These are phyloP conservation scores for Andrena haemorrhoa DNA, from an alignment of 2,888 invertebrate species.

Conservation along the genomic window DNA sequence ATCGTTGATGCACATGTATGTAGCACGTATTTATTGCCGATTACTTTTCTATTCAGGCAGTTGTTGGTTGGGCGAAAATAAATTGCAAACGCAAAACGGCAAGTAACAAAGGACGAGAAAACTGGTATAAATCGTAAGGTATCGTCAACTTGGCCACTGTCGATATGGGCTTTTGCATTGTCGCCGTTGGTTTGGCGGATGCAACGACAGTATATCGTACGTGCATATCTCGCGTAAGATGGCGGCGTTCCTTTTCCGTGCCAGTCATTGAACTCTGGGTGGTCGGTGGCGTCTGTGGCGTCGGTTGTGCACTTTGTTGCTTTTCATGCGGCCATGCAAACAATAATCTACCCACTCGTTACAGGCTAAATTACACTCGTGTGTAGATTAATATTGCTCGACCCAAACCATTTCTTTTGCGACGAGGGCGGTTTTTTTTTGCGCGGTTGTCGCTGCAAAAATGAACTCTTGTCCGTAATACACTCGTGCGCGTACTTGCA, in stretches of 20 bases:
- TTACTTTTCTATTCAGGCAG: neutral
- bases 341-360: conserved; percentile 67
- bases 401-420: no score
- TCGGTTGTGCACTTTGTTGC: conserved; percentile 37
- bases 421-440: no score
- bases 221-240: conserved; percentile 77
- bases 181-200: conserved; percentile 16
- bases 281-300: conserved; percentile 43
- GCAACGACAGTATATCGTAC: conserved; percentile 69
- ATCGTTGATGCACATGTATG: no score
- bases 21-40: neutral
- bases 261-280: conserved; percentile 82
- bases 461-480: no score
- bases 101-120: no score
- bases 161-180: conserved; percentile 3
- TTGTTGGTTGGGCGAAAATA: neutral
- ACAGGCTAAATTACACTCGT: conserved; percentile 34
- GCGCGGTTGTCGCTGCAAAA: no score
- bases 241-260: conserved; percentile 82
- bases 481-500: no score
- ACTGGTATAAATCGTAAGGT: neutral
- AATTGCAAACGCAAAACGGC: neutral
- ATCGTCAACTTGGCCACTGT: neutral
- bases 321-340: conserved; percentile 15
- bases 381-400: no score